A percentile compares a stretch with the other conserved stretches of the same genome.
phyloP scores from a whole-genome alignment of 2,797 vertebrate species.

The Dicrostonyx torquatus region DNA sequence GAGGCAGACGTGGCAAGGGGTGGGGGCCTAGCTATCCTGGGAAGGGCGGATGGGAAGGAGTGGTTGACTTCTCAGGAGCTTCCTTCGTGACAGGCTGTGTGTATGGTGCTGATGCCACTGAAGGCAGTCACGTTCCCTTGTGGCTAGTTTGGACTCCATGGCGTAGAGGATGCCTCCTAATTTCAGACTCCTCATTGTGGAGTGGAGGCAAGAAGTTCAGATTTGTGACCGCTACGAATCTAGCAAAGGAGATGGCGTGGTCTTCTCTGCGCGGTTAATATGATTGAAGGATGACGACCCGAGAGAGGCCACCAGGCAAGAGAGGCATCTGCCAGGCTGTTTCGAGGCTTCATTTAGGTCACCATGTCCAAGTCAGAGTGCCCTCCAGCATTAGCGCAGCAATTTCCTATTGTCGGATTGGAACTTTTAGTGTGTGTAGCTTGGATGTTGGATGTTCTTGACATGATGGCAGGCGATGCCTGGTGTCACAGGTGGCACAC shows the following conservation, averaged over 20 bases:
- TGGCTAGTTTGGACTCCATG: neutral
- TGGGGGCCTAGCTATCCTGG: neutral
- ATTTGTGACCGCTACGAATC: neutral
- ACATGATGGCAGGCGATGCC: neutral
- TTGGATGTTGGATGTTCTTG: neutral
- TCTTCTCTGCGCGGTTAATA: neutral
- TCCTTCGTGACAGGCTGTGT: neutral
- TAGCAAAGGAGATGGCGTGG: neutral
- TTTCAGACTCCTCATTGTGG: neutral
- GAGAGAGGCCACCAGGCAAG: neutral
- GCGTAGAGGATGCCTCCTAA: neutral
- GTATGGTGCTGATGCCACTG: neutral
- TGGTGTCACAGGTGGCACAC: neutral
- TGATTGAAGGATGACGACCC: neutral
- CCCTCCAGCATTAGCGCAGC: neutral
- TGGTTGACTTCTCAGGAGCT: neutral
- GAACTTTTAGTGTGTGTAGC: slow-evolving; percentile 17
- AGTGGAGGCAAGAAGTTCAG: neutral
- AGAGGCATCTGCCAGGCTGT: neutral
- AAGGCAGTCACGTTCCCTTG: neutral
- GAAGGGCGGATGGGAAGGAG: neutral
- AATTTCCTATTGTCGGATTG: neutral
- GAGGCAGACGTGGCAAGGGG: neutral
- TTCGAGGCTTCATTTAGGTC: slow-evolving; percentile 1
- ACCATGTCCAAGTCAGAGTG: neutral